phyloP scores from a whole-genome alignment of 2,797 vertebrate species.

The Dermochelys coriacea region DNA sequence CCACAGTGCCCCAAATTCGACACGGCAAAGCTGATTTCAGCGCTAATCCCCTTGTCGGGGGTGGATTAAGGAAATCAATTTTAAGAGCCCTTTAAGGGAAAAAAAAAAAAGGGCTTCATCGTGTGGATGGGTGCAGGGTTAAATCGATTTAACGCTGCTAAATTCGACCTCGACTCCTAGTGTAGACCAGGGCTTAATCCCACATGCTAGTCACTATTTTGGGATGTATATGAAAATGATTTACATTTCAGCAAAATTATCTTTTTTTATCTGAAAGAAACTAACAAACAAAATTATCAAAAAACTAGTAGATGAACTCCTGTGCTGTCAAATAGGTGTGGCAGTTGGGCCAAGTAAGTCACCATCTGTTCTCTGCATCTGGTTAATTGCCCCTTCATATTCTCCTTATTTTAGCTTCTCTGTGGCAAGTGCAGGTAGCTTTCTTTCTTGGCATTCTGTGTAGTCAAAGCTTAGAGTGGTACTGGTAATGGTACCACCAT shows the following conservation, averaged over 20 bases:
- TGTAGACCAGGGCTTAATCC: background rate
- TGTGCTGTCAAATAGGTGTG: background rate
- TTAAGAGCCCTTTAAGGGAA: no score
- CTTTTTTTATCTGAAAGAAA: conserved; percentile 6
- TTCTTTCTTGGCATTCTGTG: background rate
- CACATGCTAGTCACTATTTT: conserved; percentile 39
- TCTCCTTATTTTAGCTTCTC: background rate
- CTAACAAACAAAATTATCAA: background rate
- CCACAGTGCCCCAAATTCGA: no score
- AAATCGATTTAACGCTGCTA: no score
- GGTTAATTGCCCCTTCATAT: background rate
- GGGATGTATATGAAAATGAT: conserved; percentile 30
- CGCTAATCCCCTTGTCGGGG: no score
- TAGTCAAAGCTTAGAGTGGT: background rate
- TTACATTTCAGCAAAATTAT: conserved; percentile 66
- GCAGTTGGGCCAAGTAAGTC: background rate
- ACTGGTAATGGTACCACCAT: background rate
- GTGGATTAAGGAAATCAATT: no score
- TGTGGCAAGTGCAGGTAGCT: background rate
- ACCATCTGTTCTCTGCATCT: background rate
- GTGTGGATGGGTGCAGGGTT: no score
- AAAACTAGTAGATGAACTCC: background rate
- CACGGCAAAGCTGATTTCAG: no score
- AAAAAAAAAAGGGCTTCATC: no score
- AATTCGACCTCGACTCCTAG: no score